Evolutionary conservation across 1,140 invertebrate genomes (phyloP).

Genomic region (Drosophila tropicalis): DNA sequence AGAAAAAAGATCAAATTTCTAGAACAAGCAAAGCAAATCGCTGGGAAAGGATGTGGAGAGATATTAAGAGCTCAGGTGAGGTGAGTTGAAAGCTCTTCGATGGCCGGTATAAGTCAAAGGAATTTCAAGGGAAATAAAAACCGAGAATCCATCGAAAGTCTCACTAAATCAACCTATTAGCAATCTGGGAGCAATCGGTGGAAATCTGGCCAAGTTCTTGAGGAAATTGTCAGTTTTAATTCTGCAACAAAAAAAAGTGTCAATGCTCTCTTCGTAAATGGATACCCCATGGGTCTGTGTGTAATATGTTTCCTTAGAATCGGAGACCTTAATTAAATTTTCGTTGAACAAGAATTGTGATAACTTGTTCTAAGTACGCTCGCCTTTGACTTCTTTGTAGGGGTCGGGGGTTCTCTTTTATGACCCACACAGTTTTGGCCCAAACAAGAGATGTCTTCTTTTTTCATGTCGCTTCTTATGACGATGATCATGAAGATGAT

Average conservation of each 20-base stretch:
- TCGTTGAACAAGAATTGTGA: slow-evolving; percentile 65
- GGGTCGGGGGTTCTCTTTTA: slow-evolving; percentile 45
- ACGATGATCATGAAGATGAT: slow-evolving; percentile 4
- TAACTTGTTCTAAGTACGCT: slow-evolving; percentile 74
- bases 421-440: slow-evolving; percentile 53
- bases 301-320: slow-evolving; percentile 61
- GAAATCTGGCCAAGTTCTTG: slow-evolving; percentile 10
- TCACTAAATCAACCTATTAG: too few relatives aligned
- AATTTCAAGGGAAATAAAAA: not conserved
- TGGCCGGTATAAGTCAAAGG: slow-evolving; percentile 12
- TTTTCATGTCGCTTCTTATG: slow-evolving; percentile 10
- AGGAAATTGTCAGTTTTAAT: not conserved
- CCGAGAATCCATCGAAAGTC: not conserved
- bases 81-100: not conserved
- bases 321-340: slow-evolving; percentile 70
- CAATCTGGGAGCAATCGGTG: too few relatives aligned
- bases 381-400: slow-evolving; percentile 15
- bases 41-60: slow-evolving; percentile 44
- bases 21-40: slow-evolving; percentile 16
- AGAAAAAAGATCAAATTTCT: slow-evolving; percentile 48
- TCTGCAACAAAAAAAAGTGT: slow-evolving; percentile 30
- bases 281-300: not conserved
- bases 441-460: slow-evolving; percentile 30
- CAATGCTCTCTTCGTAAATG: slow-evolving; percentile 54
- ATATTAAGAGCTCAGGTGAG: slow-evolving; percentile 1